Base-by-base conservation (phyloP, 2,888 invertebrate species). In the Trichogramma dendrolimi region DNA sequence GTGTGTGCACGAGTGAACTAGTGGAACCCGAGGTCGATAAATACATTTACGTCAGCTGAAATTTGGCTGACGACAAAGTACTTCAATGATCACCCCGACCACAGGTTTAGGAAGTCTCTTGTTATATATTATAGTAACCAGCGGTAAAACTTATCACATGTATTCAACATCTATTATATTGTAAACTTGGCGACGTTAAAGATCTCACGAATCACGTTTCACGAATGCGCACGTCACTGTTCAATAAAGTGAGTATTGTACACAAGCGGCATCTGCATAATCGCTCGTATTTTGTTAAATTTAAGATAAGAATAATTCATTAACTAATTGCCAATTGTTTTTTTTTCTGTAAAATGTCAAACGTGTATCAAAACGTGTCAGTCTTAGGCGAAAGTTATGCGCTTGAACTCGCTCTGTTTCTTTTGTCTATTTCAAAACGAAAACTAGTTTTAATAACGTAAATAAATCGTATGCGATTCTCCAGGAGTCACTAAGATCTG, bases 1-100 rank as follows among this genome's bases (percentile, higher is more conserved):
- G 71, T 72, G 77, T 79, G 79, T 79, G 79, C 79, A 73, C 78
- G 77, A 78, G 78, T 79, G 78, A 79, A 79, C 79, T 79, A 79
- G 79, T 79, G 78, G 78, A 73, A 75, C 74, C 73, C 73, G 67
- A 68, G 66, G 64, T 64, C 64, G 27, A 59, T 64, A 60, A 58
- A 46, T 46, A 10, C n/a, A 8, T 54, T 54, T 8, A 54, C 58
- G 49, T 61, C 68, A 70, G 70, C 70, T 27, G 27, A 27, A 27
- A 27, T 27, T 27, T 27, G 27, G 27, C 27, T 2, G 27, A 27
- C 27, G 27, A 27, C 27, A 27, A 27, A 27, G 27, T 27, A 27
- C 27, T 27, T 27, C 27, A 27, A 27, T 3, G 27, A 27, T 27
- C 27, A 50, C 62, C 64, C 75, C 73, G 39, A 7, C 48, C 27